phyloP scores from a whole-genome alignment of 1,140 invertebrate genomes.

The Akabosia matsudoensis region DNA sequence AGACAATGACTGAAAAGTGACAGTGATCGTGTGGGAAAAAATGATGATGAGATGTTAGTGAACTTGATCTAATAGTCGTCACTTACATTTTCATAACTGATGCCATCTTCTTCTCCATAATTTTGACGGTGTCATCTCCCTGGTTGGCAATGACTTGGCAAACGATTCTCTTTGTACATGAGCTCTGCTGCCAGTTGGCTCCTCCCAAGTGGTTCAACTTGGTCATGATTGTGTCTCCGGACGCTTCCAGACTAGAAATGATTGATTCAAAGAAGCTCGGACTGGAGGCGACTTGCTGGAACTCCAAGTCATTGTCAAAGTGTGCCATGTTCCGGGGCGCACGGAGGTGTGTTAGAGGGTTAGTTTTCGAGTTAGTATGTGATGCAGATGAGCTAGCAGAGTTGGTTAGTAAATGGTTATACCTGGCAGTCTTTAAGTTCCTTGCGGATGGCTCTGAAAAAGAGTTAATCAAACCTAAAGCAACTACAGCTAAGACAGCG shows the following conservation, averaged over 20 bases:
- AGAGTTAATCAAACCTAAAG: slow-evolving; percentile 40
- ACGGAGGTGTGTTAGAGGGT: slow-evolving; percentile 28
- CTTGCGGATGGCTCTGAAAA: slow-evolving; percentile 31
- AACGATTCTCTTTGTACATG: slow-evolving; percentile 70
- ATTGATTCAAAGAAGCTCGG: slow-evolving; percentile 54
- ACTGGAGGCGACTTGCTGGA: slow-evolving; percentile 2
- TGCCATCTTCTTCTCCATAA: slow-evolving; percentile 76
- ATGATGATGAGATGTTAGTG: not conserved
- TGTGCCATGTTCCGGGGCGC: slow-evolving; percentile 50
- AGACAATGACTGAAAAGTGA: not conserved
- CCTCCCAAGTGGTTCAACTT: slow-evolving; percentile 47
- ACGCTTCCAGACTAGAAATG: slow-evolving; percentile 58
- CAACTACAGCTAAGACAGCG: slow-evolving; percentile 33
- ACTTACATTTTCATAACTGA: slow-evolving; percentile 68
- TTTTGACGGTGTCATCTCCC: slow-evolving; percentile 60
- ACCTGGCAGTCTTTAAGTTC: slow-evolving; percentile 24
- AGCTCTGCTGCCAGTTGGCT: slow-evolving; percentile 67
- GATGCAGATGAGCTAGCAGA: slow-evolving; percentile 45
- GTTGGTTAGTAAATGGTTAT: slow-evolving; percentile 54
- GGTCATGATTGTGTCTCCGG: slow-evolving; percentile 50
- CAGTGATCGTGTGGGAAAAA: not conserved
- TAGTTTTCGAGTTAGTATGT: slow-evolving; percentile 22
- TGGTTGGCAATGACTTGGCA: slow-evolving; percentile 68
- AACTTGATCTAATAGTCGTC: not conserved
- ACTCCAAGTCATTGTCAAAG: slow-evolving; percentile 36